Evolutionary conservation across 2,888 invertebrate genomes (phyloP).

Genomic region (Muschampia plurimacula): DNA sequence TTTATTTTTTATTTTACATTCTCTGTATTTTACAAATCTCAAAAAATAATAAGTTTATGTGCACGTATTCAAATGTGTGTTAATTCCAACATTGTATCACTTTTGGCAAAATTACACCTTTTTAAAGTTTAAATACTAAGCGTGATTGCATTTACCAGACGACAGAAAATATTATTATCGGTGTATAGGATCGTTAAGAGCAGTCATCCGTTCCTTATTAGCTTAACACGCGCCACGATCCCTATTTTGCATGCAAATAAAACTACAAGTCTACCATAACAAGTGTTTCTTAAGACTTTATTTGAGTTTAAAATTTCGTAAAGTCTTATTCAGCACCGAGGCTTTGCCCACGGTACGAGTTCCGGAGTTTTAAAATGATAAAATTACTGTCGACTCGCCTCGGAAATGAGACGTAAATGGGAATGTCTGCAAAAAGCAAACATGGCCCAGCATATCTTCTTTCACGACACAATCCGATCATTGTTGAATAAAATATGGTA

Average conservation of each 20-base stretch:
- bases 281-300: constrained; percentile 82
- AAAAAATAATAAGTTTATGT: constrained; percentile 33
- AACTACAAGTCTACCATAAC: constrained; percentile 79
- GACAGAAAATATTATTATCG: constrained; percentile 65
- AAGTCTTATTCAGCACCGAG: constrained; percentile 75
- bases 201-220: constrained; percentile 79
- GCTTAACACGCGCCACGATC: constrained; percentile 74
- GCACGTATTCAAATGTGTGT: constrained; percentile 11
- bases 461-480: constrained; percentile 71
- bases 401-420: constrained; percentile 80
- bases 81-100: constrained; percentile 32
- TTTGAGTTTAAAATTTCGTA: constrained; percentile 80
- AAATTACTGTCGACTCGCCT: constrained; percentile 70
- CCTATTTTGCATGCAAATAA: constrained; percentile 81
- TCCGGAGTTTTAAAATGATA: constrained; percentile 77
- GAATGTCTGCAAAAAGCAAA: constrained; percentile 68
- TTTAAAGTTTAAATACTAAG: constrained; percentile 52
- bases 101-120: constrained; percentile 45
- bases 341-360: constrained; percentile 64
- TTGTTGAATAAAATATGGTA: constrained; percentile 72
- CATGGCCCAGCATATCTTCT: constrained; percentile 67
- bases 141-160: constrained; percentile 67
- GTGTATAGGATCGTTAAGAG: constrained; percentile 68
- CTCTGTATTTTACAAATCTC: neutral
- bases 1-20: neutral